These are phyloP conservation scores for Misgurnus anguillicaudatus DNA, from an alignment of 2,113 vertebrate genomes.

Conservation along the genomic window DNA sequence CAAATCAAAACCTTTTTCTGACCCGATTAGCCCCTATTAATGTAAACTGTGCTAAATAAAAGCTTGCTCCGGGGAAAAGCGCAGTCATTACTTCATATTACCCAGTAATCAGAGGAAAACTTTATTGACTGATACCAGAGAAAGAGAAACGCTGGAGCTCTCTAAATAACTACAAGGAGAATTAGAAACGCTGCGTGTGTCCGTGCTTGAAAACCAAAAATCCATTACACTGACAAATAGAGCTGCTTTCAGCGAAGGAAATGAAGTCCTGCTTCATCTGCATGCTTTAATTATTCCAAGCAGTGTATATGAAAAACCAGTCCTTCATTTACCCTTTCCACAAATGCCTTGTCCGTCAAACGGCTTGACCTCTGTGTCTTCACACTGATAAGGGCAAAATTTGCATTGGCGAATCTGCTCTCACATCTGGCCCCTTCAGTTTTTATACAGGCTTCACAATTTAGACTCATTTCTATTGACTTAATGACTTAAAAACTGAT, in stretches of 20 bases:
- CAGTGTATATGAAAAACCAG: not conserved
- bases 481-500: not conserved
- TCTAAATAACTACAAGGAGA: conserved; percentile 30
- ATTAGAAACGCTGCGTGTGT: conserved; percentile 23
- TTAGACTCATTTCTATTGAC: not conserved
- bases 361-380: conserved; percentile 35
- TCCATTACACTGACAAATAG: conserved; percentile 40
- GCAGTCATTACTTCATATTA: conserved; percentile 39
- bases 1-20: not conserved
- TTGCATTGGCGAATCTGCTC: conserved; percentile 23
- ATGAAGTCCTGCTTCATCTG: conserved; percentile 38
- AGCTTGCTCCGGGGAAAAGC: not conserved
- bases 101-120: conserved; percentile 35
- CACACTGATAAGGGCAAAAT: conserved; percentile 47
- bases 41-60: not conserved
- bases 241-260: conserved; percentile 19
- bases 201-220: conserved; percentile 36
- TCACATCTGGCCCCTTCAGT: conserved; percentile 19
- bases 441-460: not conserved
- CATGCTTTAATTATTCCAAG: conserved; percentile 13
- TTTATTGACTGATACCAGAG: conserved; percentile 36
- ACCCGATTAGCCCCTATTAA: not conserved
- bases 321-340: conserved; percentile 41
- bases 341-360: conserved; percentile 29
- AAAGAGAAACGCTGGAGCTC: conserved; percentile 14